Evolutionary conservation across 1,140 invertebrate species (phyloP).

Genomic region (Leptonema lineaticorne): DNA sequence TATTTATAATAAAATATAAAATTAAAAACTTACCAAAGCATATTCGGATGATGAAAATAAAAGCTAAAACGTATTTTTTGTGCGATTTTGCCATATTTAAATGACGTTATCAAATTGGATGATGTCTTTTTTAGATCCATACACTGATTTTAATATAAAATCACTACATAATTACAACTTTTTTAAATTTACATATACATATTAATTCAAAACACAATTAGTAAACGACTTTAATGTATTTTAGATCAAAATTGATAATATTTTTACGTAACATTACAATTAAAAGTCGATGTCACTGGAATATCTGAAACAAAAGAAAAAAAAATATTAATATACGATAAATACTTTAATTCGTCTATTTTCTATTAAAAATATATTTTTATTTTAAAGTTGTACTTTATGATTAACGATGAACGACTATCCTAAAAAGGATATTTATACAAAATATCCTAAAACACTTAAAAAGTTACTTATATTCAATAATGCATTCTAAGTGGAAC

Average conservation of each 20-base stretch:
- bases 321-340: neutral
- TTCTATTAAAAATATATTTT: no score
- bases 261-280: no score
- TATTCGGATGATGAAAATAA: neutral
- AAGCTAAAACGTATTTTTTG: neutral
- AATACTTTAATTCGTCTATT: no score
- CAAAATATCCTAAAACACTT: no score
- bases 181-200: neutral
- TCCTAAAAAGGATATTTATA: no score
- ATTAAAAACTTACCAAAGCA: slow-evolving; percentile 3
- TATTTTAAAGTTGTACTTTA: no score
- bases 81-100: neutral
- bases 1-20: neutral
- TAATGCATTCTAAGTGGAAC: no score
- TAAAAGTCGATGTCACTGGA: no score
- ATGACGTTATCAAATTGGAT: neutral
- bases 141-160: neutral
- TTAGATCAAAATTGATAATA: no score
- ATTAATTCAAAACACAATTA: neutral
- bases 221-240: no score
- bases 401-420: no score
- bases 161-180: neutral
- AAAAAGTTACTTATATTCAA: no score
- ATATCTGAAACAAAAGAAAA: neutral
- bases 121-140: neutral